phyloP scores from a whole-genome alignment of 1,140 invertebrate genomes.

The Brachionus calyciflorus region DNA sequence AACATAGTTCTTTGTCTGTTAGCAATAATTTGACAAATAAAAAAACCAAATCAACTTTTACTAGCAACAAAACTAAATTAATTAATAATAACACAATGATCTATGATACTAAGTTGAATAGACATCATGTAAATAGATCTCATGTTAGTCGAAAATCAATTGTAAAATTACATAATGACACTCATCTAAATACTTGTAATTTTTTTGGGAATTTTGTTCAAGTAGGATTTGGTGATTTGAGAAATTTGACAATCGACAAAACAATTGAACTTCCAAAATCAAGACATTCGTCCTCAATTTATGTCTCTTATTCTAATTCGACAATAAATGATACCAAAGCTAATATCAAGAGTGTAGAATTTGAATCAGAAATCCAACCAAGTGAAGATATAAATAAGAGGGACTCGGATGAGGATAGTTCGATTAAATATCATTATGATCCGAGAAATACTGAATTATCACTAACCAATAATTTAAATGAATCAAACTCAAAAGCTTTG shows the following conservation, averaged over 20 bases:
- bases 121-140: neutral
- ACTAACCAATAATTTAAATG: neutral
- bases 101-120: too few species aligned
- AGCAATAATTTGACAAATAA: neutral
- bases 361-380: too few species aligned
- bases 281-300: conserved; percentile 3
- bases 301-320: neutral
- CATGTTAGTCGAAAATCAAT: conserved; percentile 21
- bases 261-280: neutral
- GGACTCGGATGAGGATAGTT: too few species aligned
- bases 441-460: too few species aligned
- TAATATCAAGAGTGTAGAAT: too few species aligned
- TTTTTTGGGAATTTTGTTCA: neutral
- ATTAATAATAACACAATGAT: too few species aligned
- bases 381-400: too few species aligned
- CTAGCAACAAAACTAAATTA: neutral
- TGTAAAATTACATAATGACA: neutral
- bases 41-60: neutral
- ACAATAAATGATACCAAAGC: too few species aligned
- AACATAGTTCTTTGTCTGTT: too few species aligned
- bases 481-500: neutral
- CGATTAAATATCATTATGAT: too few species aligned
- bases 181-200: neutral
- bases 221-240: neutral
- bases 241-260: neutral